phyloP scores from a whole-genome alignment of 2,888 invertebrate species.

The Megaustenia siamemsis region DNA sequence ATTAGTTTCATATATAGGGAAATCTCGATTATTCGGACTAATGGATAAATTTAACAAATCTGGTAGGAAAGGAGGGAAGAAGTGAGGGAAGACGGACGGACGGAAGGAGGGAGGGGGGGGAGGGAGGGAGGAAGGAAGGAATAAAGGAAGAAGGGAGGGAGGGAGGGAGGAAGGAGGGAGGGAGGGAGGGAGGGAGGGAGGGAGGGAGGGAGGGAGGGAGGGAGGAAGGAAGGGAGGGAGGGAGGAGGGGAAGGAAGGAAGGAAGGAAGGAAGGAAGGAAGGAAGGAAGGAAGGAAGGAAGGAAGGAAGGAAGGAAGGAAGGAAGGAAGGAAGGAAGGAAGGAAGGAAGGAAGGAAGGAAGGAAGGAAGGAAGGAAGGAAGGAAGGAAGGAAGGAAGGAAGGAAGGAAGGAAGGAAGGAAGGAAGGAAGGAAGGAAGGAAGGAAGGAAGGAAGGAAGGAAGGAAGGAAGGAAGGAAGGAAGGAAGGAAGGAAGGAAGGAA shows the following conservation, averaged over 20 bases:
- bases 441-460: neutral
- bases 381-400: neutral
- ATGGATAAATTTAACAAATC: too few relatives aligned
- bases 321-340: neutral
- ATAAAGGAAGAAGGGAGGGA: slow-evolving; percentile 22
- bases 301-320: neutral
- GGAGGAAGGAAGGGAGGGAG: neutral
- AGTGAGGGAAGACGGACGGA: neutral
- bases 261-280: neutral
- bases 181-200: neutral
- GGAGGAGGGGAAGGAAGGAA: neutral
- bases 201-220: neutral
- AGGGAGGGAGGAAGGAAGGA: slow-evolving; percentile 11
- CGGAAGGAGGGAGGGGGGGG: neutral
- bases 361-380: neutral
- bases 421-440: neutral
- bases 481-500: neutral
- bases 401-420: neutral
- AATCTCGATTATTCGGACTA: too few relatives aligned
- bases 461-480: neutral
- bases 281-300: slow-evolving; percentile 6
- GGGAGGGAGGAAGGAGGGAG: slow-evolving; percentile 14
- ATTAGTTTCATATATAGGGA: too few relatives aligned
- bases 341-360: neutral
- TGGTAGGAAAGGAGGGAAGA: neutral